These are phyloP conservation scores for Neosalanx taihuensis DNA, from an alignment of 2,797 vertebrate species.

Conservation along the genomic window DNA sequence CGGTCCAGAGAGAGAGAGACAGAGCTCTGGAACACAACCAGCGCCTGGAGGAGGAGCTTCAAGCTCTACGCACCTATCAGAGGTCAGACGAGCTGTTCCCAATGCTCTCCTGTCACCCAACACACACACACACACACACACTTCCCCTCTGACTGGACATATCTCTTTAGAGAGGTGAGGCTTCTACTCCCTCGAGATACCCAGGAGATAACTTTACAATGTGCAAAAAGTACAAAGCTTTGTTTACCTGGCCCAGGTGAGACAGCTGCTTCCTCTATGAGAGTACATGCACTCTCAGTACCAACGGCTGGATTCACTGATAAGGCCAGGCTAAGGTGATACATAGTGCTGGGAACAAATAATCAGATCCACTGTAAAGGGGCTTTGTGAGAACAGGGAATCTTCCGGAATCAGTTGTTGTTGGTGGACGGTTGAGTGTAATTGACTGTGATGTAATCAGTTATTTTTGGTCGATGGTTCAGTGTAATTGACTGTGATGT, in stretches of 20 bases:
- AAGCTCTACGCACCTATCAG: constrained; percentile 75
- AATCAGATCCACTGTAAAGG: too few relatives aligned
- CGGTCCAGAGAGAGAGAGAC: constrained; percentile 76
- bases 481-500: too few relatives aligned
- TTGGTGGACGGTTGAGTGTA: too few relatives aligned
- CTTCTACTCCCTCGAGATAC: background rate
- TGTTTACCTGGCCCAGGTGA: background rate
- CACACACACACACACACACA: background rate
- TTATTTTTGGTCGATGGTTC: too few relatives aligned
- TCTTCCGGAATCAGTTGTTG: too few relatives aligned
- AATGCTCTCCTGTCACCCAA: background rate
- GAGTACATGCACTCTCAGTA: background rate
- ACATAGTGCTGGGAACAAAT: too few relatives aligned
- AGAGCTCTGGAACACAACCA: constrained; percentile 68
- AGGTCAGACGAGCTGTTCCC: constrained; percentile 69
- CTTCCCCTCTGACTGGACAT: background rate
- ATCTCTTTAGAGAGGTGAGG: background rate
- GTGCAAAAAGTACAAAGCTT: background rate
- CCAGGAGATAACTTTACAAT: background rate
- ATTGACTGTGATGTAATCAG: too few relatives aligned
- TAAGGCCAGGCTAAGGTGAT: background rate
- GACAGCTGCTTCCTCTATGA: background rate
- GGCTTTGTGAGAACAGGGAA: too few relatives aligned
- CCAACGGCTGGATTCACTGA: background rate
- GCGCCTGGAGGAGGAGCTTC: constrained; percentile 79